Evolutionary conservation across 2,113 vertebrate species (phyloP).

Genomic region (Daboia siamensis): DNA sequence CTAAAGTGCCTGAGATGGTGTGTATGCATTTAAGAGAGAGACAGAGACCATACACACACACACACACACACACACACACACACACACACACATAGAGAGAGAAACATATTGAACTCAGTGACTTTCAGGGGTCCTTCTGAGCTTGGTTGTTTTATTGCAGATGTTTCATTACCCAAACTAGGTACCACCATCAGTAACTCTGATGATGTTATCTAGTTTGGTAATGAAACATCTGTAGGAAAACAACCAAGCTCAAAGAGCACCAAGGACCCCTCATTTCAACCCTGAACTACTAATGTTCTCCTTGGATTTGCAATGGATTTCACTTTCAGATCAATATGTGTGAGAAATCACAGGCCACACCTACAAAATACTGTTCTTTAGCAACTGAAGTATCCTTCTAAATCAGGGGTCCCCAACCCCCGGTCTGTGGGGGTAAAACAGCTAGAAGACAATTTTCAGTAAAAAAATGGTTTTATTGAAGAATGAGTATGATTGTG

Average conservation of each 20-base stretch:
- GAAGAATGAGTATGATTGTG: not conserved
- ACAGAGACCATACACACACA: no score
- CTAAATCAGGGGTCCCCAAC: not conserved
- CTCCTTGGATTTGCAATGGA: not conserved
- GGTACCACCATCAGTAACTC: not conserved
- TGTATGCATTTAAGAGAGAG: not conserved
- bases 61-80: no score
- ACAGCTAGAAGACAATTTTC: not conserved
- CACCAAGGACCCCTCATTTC: no score
- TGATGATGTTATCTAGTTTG: not conserved
- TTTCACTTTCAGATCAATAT: not conserved
- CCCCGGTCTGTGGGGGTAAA: not conserved
- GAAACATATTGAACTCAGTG: not conserved
- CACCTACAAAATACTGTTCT: not conserved
- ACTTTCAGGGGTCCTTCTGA: not conserved
- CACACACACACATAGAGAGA: not conserved
- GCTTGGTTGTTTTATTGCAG: not conserved
- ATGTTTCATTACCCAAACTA: not conserved
- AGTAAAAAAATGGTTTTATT: not conserved
- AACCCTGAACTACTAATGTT: not conserved
- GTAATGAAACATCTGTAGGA: not conserved
- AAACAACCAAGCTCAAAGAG: not conserved
- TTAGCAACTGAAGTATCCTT: not conserved
- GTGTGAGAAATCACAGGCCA: not conserved
- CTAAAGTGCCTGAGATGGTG: not conserved